Percentiles rank a stretch among this genome's conserved stretches.
phyloP scores from a whole-genome alignment of 2,888 invertebrate genomes.

The Spialia ferax region DNA sequence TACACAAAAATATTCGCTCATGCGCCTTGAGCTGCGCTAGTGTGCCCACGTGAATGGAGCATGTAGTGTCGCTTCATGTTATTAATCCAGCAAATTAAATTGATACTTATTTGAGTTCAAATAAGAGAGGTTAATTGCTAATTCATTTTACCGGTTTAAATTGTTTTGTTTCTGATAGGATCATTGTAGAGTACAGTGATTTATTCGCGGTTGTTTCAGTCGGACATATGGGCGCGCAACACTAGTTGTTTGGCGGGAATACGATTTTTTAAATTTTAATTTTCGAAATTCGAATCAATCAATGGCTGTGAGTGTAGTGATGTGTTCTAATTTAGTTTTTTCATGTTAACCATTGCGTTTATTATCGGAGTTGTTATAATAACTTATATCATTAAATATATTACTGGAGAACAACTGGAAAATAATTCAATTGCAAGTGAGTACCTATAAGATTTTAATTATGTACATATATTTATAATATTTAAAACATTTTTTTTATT shows the following conservation, averaged over 20 bases:
- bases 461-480: background rate
- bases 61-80: constrained; percentile 44
- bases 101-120: constrained; percentile 44
- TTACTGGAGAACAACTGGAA: constrained; percentile 46
- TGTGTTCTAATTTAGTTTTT: constrained; percentile 62
- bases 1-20: constrained; percentile 39
- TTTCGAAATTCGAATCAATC: constrained; percentile 55
- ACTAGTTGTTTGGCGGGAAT: constrained; percentile 74
- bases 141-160: constrained; percentile 45
- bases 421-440: constrained; percentile 55
- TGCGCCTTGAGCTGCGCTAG: constrained; percentile 34
- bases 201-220: constrained; percentile 41
- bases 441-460: constrained; percentile 45
- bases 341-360: constrained; percentile 71
- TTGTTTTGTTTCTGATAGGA: constrained; percentile 25
- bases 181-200: constrained; percentile 35
- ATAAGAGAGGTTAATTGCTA: constrained; percentile 43
- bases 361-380: constrained; percentile 60
- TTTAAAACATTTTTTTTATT: background rate
- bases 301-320: constrained; percentile 71
- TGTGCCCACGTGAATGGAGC: constrained; percentile 49
- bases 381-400: constrained; percentile 61
- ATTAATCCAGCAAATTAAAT: constrained; percentile 44
- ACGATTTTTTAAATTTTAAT: constrained; percentile 51
- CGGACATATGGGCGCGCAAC: constrained; percentile 51